phyloP scores from a whole-genome alignment of 2,113 vertebrate species.

The Riparia riparia region DNA sequence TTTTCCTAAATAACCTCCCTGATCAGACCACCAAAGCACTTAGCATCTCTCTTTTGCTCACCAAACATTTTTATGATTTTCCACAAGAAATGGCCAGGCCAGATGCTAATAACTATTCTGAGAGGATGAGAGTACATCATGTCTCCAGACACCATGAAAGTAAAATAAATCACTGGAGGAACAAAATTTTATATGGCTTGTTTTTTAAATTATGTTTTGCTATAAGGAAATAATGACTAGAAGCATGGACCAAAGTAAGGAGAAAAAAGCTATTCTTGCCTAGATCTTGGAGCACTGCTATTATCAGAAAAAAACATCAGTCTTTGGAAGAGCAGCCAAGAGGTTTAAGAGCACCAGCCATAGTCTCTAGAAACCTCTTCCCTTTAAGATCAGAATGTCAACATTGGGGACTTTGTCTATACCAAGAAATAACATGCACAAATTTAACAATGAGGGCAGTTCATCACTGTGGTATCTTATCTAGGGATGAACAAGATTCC shows the following conservation, averaged over 20 bases:
- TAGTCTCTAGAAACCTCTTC: neutral
- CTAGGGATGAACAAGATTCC: slow-evolving; percentile 1
- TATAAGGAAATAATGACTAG: slow-evolving; percentile 53
- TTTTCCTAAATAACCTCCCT: slow-evolving; percentile 59
- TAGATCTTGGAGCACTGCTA: neutral
- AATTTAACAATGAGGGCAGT: neutral
- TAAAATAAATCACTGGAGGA: slow-evolving; percentile 41
- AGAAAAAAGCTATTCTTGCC: slow-evolving; percentile 14
- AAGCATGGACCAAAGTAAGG: neutral
- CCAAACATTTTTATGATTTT: slow-evolving; percentile 81
- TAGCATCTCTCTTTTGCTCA: slow-evolving; percentile 71
- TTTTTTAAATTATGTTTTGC: slow-evolving; percentile 66
- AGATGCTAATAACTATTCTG: slow-evolving; percentile 72
- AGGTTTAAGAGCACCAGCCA: neutral
- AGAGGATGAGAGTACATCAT: slow-evolving; percentile 63
- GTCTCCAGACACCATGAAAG: slow-evolving; percentile 64
- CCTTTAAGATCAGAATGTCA: slow-evolving; percentile 15
- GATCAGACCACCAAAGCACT: slow-evolving; percentile 78
- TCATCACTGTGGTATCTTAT: neutral
- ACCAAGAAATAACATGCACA: neutral
- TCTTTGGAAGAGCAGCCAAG: neutral
- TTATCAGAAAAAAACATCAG: neutral
- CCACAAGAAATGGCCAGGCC: slow-evolving; percentile 74
- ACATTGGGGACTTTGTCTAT: neutral
- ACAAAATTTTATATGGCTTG: slow-evolving; percentile 50